Evolutionary conservation across 2,113 vertebrate species (phyloP), one percentile per base, ranked within the genome.

Genomic region (Oncorhynchus mykiss): DNA sequence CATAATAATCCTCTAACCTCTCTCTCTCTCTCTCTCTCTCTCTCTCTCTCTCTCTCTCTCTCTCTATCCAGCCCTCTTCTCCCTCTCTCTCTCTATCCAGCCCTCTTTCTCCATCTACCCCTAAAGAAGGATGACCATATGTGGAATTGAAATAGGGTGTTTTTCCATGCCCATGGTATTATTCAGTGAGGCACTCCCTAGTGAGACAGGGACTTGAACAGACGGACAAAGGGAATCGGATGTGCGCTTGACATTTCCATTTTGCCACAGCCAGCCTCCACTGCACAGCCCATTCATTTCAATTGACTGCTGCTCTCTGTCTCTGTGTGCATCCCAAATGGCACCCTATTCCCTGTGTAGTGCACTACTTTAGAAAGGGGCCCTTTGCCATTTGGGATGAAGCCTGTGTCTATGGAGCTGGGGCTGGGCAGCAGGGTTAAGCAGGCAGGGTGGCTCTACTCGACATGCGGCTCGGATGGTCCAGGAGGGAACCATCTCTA

Each of bases 221-320:
- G 77, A 79, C 86, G 86, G 82, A 93, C 92, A 92, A 90, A 91
- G 78, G 86, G 73, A 66, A 88, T 90, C 88, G 49, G 49, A 73
- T 60, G 80, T 0, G 22, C 81, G 80, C 83, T 77, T 91, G 91
- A 91, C 91, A 92, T 91, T 92, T 91, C 89, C 87, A 91, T 93
- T 91, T 89, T 88, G 87, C 70, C 65, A 45, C 20, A 75, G 84
- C 88, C 57, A 75, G 85, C 80, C 54, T 70, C 76, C 80, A 73
- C 27, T 49, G 57, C 73, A 74, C 70, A 67, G 73, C 76, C 86
- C 78, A 87, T 90, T 88, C 84, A 84, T 87, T 89, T 85, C 82
- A 88, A 85, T 80, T 86, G 85, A 91, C 82, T 88, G 77, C 49
- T 82, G 81, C 81, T 87, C 82, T 84, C 2, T 80, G 71, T 72